Evolutionary conservation across 1,140 invertebrate genomes (phyloP).

Genomic region (Trialeurodes vaporariorum): DNA sequence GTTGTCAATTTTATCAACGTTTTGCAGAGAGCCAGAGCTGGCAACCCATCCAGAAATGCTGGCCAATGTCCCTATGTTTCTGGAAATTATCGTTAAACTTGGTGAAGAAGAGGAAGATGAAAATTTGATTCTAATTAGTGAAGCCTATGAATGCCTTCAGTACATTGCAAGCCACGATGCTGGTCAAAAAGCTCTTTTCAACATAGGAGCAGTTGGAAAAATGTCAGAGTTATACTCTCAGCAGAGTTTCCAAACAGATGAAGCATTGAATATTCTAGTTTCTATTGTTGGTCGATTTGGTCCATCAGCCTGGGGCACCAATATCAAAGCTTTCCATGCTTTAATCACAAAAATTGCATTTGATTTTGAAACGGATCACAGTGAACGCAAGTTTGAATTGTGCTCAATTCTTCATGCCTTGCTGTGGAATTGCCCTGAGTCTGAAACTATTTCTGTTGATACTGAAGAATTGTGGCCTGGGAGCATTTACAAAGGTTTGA

Average conservation of each 20-base stretch:
- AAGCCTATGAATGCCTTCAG: slow-evolving; percentile 72
- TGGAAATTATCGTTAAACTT: slow-evolving; percentile 66
- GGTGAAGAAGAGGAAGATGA: slow-evolving; percentile 67
- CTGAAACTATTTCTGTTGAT: slow-evolving; percentile 44
- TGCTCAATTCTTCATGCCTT: slow-evolving; percentile 61
- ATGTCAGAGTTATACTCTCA: slow-evolving; percentile 74
- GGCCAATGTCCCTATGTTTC: slow-evolving; percentile 60
- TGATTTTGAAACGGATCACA: slow-evolving; percentile 77
- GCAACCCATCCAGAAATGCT: slow-evolving; percentile 70
- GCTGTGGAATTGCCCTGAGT: slow-evolving; percentile 54
- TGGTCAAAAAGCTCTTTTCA: slow-evolving; percentile 60
- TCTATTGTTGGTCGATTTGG: slow-evolving; percentile 55
- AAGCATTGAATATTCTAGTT: slow-evolving; percentile 66
- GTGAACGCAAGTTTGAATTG: slow-evolving; percentile 76
- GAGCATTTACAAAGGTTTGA: slow-evolving; percentile 61
- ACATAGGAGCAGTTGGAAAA: slow-evolving; percentile 60
- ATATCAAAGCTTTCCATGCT: slow-evolving; percentile 59
- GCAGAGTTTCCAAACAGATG: slow-evolving; percentile 75
- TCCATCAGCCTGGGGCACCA: slow-evolving; percentile 54
- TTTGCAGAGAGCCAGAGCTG: slow-evolving; percentile 64
- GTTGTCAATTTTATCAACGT: slow-evolving; percentile 66
- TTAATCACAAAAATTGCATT: slow-evolving; percentile 71
- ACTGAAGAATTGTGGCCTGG: slow-evolving; percentile 61
- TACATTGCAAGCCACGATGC: slow-evolving; percentile 56
- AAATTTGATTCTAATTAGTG: slow-evolving; percentile 73